Base-by-base conservation (phyloP, 2,797 vertebrate species). In the Anniella stebbinsi region DNA sequence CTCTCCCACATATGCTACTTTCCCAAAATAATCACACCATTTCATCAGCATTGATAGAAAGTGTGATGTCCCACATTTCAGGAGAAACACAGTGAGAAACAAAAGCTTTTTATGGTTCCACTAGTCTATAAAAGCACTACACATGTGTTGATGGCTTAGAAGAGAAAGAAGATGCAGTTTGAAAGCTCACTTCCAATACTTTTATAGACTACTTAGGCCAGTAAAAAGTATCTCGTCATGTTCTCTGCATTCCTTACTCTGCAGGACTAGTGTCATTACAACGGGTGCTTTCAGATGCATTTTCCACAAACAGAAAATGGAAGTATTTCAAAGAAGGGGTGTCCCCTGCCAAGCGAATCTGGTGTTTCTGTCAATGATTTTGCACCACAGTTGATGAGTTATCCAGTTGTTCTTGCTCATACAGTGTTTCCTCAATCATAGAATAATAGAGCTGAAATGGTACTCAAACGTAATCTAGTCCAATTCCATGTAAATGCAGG, bases 121-220 rank as follows among this genome's bases (percentile, higher is more conserved):
- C 60, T 10, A 69, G 86, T 51, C 75, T 80, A 80, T 69, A 69
- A 51, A 87, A 87, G 48, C 45, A 36, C 57, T 21, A 28, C 63
- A 69, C 3, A 51, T 51, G 36, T 78, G 45, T 80, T 63, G 25
- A 2, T 69, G 41, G 6, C 30, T 78, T 87, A 51, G 45, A 51
- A 80, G 86, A 87, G 41, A 87, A 87, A 67, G 63, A 51, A 51
- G 45, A 80, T 80, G 21, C 28, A 45, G 33, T 23, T 66, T 33
- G 18, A 80, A 80, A 69, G 63, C 76, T 76, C 51, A 41, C n/a
- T 86, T 75, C 25, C 60, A 78, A 41, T 77, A 25, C 11, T 51
- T 87, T 87, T 87, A 80, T 69, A 87, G 45, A 80, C 63, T 66
- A 54, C 33, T 25, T 45, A 60, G 75, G 38, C 57, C 86, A 87